Evolutionary conservation across 2,888 invertebrate genomes (phyloP).

Genomic region (Sminthurinus aureus): DNA sequence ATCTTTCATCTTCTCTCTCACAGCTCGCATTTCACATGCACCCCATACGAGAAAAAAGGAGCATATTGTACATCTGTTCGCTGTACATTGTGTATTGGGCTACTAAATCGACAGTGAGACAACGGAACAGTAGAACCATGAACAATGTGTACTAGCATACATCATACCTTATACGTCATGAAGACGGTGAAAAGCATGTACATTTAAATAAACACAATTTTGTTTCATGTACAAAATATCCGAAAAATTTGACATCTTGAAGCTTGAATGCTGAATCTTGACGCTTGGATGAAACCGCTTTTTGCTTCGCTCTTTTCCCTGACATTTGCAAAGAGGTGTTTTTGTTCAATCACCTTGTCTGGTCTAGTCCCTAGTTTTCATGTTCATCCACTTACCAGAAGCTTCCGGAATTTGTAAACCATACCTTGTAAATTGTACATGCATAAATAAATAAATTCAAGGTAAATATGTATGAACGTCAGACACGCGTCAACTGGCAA

Average conservation of each 20-base stretch:
- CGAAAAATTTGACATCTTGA: not conserved
- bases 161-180: too few species aligned
- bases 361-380: not conserved
- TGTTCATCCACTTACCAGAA: conserved; percentile 1
- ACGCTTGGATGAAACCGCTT: not conserved
- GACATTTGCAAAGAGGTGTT: not conserved
- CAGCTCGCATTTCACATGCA: not conserved
- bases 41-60: not conserved
- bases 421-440: not conserved
- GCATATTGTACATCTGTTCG: not conserved
- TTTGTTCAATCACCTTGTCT: conserved; percentile 30
- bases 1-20: not conserved
- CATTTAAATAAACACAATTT: too few species aligned
- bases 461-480: not conserved
- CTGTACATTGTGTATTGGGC: not conserved
- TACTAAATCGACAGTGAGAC: not conserved
- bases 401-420: conserved; percentile 29
- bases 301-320: not conserved
- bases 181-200: too few species aligned
- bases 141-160: too few species aligned
- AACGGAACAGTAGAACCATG: too few species aligned
- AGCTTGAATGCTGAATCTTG: not conserved
- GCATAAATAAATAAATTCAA: not conserved
- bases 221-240: not conserved
- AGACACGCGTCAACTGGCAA: too few species aligned